Percentiles rank a stretch among this genome's conserved stretches.
Conservation (phyloP, 2,888 invertebrate genomes). For the Caprella mutica region DNA sequence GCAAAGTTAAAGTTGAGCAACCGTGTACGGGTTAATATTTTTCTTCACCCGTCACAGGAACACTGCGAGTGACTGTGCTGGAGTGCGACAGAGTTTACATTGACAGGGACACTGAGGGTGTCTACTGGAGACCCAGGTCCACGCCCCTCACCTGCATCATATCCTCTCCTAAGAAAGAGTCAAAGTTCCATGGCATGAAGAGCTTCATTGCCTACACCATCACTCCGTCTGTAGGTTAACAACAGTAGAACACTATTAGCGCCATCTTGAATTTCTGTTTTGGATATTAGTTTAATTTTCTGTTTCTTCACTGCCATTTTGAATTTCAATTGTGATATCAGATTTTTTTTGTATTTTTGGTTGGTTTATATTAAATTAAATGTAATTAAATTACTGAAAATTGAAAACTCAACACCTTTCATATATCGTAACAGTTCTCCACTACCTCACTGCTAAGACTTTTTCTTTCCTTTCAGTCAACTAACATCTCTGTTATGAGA, state of each 20-base stretch:
- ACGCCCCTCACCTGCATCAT: constrained; percentile 56
- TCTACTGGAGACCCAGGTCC: constrained; percentile 19
- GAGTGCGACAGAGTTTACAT: constrained; percentile 26
- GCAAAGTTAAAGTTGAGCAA: too few relatives aligned
- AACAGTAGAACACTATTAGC: too few relatives aligned
- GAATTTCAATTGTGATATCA: neutral
- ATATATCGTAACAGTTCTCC: too few relatives aligned
- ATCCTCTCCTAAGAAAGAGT: constrained; percentile 91
- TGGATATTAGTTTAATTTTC: neutral
- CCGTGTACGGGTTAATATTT: too few relatives aligned
- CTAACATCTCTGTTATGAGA: constrained; percentile 50
- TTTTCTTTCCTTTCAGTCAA: constrained; percentile 6
- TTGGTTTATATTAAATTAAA: too few relatives aligned
- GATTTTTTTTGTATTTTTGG: neutral
- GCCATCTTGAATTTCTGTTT: too few relatives aligned
- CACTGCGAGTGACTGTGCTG: constrained; percentile 22
- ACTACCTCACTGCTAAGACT: too few relatives aligned
- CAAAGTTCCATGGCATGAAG: constrained; percentile 92
- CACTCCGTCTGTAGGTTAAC: constrained; percentile 27
- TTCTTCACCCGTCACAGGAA: constrained; percentile 20
- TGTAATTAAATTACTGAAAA: too few relatives aligned
- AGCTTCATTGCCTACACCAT: constrained; percentile 79
- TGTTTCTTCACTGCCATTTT: neutral
- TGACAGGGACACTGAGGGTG: constrained; percentile 22
- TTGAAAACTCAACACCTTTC: too few relatives aligned